Evolutionary conservation across 2,113 vertebrate species (phyloP).

Genomic region (Semicossyphus pulcher): DNA sequence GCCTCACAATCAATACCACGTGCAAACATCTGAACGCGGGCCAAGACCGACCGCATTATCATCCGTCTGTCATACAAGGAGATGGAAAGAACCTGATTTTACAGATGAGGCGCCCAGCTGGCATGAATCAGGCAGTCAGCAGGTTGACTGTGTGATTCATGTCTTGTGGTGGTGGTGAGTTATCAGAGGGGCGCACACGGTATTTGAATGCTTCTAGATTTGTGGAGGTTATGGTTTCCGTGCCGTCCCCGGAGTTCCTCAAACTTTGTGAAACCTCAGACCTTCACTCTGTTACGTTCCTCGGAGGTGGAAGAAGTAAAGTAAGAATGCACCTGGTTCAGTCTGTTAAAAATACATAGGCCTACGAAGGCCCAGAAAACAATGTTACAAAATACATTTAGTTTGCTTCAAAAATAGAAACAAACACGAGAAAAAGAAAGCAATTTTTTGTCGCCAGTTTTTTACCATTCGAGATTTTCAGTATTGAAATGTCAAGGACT

Average conservation of each 20-base stretch:
- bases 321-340: background rate
- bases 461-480: no score
- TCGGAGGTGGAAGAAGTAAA: background rate
- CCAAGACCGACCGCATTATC: slow-evolving; percentile 27
- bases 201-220: slow-evolving; percentile 31
- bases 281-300: background rate
- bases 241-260: background rate
- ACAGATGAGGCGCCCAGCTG: slow-evolving; percentile 43
- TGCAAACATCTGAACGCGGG: slow-evolving; percentile 35
- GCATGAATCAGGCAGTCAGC: slow-evolving; percentile 27
- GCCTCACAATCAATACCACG: slow-evolving; percentile 63
- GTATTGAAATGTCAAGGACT: no score
- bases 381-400: no score
- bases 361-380: no score
- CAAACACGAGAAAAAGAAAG: no score
- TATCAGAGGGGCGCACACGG: no score
- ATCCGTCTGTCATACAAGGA: slow-evolving; percentile 32
- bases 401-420: background rate
- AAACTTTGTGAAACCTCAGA: slow-evolving; percentile 11
- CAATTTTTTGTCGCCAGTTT: no score
- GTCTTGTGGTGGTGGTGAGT: background rate
- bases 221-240: background rate
- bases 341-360: background rate
- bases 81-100: slow-evolving; percentile 36
- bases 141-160: slow-evolving; percentile 9